phyloP scores from a whole-genome alignment of 2,888 invertebrate species.

The Chloromyia formosa region DNA sequence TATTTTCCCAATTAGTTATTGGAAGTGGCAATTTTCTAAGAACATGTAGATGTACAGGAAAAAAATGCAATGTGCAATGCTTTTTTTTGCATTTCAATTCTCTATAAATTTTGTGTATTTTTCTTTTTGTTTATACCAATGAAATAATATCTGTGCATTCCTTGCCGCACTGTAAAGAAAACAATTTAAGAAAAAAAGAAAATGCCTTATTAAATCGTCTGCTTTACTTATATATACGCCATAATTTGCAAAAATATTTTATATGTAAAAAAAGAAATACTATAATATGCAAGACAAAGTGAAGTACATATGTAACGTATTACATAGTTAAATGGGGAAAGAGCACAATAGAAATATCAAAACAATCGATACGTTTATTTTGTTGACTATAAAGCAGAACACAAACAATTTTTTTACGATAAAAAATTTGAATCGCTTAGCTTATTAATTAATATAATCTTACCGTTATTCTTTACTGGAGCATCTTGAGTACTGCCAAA shows the following conservation, averaged over 20 bases:
- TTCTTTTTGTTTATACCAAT: slow-evolving; percentile 58
- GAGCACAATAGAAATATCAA: not conserved
- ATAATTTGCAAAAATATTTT: slow-evolving; percentile 9
- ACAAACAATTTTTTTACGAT: not conserved
- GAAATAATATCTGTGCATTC: slow-evolving; percentile 65
- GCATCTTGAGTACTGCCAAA: slow-evolving; percentile 61
- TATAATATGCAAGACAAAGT: slow-evolving; percentile 44
- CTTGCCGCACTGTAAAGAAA: slow-evolving; percentile 65
- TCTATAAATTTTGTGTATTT: not conserved
- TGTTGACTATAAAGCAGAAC: not conserved
- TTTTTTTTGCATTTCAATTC: not conserved
- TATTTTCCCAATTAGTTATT: too few species aligned
- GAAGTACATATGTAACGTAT: slow-evolving; percentile 31
- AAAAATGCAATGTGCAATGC: too few species aligned
- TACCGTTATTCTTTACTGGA: slow-evolving; percentile 61
- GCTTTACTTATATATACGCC: slow-evolving; percentile 18
- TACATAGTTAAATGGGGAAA: not conserved
- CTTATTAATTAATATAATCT: slow-evolving; percentile 47
- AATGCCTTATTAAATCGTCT: slow-evolving; percentile 31
- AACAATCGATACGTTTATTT: not conserved
- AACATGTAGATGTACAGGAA: not conserved
- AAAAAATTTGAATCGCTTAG: too few species aligned
- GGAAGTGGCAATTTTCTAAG: not conserved
- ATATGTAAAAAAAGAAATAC: slow-evolving; percentile 38
- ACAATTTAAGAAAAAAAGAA: slow-evolving; percentile 46